A percentile compares a stretch with the other conserved stretches of the same genome.
These are phyloP conservation scores for Chlorocebus sabaeus DNA, from an alignment of 2,113 vertebrate genomes.

Conservation along the genomic window DNA sequence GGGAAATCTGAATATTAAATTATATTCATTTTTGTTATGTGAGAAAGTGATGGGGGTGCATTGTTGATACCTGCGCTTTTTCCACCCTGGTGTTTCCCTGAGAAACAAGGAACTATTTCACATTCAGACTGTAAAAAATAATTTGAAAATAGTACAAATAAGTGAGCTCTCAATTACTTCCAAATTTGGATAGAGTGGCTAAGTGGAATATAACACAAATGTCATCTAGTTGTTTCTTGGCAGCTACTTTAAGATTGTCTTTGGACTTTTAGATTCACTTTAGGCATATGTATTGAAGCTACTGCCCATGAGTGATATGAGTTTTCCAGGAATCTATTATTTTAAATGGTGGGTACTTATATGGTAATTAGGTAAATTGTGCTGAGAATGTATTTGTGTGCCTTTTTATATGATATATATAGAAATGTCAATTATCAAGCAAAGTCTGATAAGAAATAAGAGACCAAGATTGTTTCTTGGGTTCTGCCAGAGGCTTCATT, in stretches of 20 bases:
- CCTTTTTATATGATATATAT: not conserved
- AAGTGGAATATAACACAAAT: not conserved
- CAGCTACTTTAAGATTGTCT: not conserved
- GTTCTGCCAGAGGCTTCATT: conserved; percentile 26
- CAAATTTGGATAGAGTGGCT: not conserved
- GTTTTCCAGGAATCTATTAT: conserved; percentile 48
- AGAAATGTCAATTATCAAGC: conserved; percentile 27
- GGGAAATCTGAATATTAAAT: conserved; percentile 52
- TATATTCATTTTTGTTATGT: conserved; percentile 48
- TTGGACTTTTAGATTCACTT: not conserved
- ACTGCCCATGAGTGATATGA: not conserved
- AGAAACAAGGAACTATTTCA: not conserved
- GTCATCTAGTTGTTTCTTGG: not conserved
- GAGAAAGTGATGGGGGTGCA: not conserved
- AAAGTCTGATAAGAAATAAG: conserved; percentile 44
- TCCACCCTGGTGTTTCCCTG: not conserved
- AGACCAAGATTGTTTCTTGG: conserved; percentile 29
- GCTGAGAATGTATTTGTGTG: not conserved
- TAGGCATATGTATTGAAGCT: not conserved
- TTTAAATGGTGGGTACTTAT: conserved; percentile 32
- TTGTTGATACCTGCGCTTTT: not conserved
- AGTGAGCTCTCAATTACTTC: not conserved
- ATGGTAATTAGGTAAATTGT: conserved; percentile 18
- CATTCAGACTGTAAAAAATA: not conserved
- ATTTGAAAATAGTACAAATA: not conserved